phyloP scores from a whole-genome alignment of 2,113 vertebrate genomes.

The Piprites chloris region DNA sequence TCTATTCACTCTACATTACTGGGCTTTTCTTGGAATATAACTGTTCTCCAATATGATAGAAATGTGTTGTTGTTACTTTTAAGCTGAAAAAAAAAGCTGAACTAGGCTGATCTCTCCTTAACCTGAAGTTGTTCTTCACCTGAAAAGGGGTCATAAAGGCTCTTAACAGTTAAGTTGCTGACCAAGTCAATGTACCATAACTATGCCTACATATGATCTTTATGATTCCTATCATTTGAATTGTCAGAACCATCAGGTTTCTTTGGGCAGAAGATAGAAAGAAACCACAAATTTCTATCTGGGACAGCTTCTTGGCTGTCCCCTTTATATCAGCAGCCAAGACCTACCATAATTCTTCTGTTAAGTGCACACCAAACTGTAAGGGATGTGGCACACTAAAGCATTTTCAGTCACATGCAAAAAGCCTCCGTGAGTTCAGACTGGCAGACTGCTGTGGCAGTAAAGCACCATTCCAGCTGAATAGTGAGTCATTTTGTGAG shows the following conservation, averaged over 20 bases:
- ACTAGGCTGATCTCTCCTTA: neutral
- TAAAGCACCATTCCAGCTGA: neutral
- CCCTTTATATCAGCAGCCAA: neutral
- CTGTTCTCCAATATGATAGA: neutral
- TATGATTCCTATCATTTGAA: neutral
- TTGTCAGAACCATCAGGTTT: neutral
- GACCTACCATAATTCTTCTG: neutral
- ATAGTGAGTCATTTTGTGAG: neutral
- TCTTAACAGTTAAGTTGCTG: neutral
- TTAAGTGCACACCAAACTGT: neutral
- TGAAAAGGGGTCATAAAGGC: neutral
- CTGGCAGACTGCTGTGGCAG: neutral
- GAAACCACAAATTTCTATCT: neutral
- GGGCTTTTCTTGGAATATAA: neutral
- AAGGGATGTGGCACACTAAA: neutral
- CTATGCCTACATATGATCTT: neutral
- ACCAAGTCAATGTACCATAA: neutral
- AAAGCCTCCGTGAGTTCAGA: neutral
- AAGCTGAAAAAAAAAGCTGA: neutral
- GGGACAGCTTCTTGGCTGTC: neutral
- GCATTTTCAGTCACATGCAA: neutral
- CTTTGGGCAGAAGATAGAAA: neutral
- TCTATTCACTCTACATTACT: neutral
- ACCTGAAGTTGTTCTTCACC: neutral
- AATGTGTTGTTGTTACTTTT: neutral